These are phyloP conservation scores for Drosophila albomicans DNA, from an alignment of 1,140 invertebrate species.

Conservation along the genomic window DNA sequence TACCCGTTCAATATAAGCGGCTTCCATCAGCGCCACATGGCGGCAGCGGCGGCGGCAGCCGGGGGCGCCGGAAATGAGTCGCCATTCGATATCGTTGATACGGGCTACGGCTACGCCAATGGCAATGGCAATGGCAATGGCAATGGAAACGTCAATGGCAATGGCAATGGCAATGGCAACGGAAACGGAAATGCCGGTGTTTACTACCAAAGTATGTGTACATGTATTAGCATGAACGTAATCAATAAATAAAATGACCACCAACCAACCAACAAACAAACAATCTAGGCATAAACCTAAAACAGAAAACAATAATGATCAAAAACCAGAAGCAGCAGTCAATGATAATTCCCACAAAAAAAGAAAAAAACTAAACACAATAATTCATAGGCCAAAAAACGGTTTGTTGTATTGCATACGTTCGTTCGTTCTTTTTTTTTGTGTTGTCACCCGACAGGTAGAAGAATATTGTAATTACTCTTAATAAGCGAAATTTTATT, in stretches of 20 bases:
- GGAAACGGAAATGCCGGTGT: slow-evolving; percentile 77
- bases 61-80: slow-evolving; percentile 73
- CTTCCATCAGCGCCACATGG: slow-evolving; percentile 81
- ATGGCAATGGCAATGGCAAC: slow-evolving; percentile 68
- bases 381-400: slow-evolving; percentile 21
- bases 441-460: slow-evolving; percentile 16
- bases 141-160: slow-evolving; percentile 44
- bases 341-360: neutral
- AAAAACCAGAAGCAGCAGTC: slow-evolving; percentile 11
- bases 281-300: slow-evolving; percentile 42
- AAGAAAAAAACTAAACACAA: neutral
- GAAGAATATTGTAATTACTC: slow-evolving; percentile 27
- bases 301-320: slow-evolving; percentile 16
- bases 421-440: slow-evolving; percentile 2
- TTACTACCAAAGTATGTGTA: slow-evolving; percentile 84
- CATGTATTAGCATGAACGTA: slow-evolving; percentile 79
- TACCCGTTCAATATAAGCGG: slow-evolving; percentile 85
- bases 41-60: slow-evolving; percentile 62
- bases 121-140: slow-evolving; percentile 50
- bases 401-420: slow-evolving; percentile 10
- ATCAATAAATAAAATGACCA: slow-evolving; percentile 68
- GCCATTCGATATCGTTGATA: slow-evolving; percentile 82
- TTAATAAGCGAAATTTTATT: slow-evolving; percentile 45
- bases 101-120: slow-evolving; percentile 67
- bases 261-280: slow-evolving; percentile 2